These are phyloP conservation scores for Anser cygnoides DNA, from an alignment of 2,113 vertebrate species.

Conservation along the genomic window DNA sequence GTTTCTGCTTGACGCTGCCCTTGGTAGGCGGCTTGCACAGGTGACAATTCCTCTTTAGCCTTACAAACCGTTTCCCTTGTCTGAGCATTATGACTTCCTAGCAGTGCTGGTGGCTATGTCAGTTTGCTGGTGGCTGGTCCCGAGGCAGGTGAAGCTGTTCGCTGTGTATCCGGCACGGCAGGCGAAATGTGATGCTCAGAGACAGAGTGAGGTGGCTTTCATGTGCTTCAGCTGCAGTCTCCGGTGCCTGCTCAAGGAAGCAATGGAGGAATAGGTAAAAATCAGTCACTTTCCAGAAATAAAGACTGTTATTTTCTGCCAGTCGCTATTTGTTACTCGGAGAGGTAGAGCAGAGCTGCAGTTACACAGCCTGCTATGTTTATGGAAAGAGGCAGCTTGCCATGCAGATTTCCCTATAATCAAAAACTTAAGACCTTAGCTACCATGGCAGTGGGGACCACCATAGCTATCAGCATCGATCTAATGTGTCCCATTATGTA, in stretches of 20 bases:
- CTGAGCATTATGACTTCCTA: neutral
- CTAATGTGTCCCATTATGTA: neutral
- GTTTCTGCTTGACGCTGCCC: neutral
- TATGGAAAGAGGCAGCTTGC: neutral
- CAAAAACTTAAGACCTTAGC: neutral
- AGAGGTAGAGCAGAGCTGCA: neutral
- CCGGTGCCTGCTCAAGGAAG: neutral
- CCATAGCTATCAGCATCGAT: neutral
- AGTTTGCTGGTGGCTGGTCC: neutral
- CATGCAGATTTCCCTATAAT: neutral
- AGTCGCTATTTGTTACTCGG: neutral
- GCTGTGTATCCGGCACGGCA: neutral
- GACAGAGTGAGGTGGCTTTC: neutral
- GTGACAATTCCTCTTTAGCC: neutral
- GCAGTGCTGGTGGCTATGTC: neutral
- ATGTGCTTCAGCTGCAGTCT: neutral
- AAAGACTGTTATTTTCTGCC: neutral
- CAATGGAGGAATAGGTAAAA: neutral
- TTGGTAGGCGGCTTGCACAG: neutral
- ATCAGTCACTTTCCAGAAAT: neutral
- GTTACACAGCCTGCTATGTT: neutral
- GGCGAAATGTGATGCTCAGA: neutral
- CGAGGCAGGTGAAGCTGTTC: neutral
- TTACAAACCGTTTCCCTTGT: neutral
- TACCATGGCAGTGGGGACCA: neutral